These are phyloP conservation scores for Ispidina lecontei DNA, from an alignment of 2,797 vertebrate species.

Conservation along the genomic window DNA sequence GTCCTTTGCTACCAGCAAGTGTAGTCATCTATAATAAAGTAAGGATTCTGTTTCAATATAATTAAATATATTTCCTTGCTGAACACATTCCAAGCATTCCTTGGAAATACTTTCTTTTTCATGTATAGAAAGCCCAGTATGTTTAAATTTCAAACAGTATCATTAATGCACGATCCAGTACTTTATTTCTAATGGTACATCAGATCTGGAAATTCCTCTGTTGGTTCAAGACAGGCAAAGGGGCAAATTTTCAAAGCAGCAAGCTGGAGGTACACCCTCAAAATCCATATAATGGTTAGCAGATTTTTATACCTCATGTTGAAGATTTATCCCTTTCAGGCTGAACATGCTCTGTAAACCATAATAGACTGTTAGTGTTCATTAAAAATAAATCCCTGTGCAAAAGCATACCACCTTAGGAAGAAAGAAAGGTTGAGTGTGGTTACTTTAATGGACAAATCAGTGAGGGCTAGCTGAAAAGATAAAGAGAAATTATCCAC, in stretches of 20 bases:
- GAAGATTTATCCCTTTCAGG: conserved; percentile 50
- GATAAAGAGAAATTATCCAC: conserved; percentile 1
- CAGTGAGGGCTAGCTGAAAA: background rate
- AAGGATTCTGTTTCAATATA: conserved; percentile 79
- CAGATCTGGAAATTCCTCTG: conserved; percentile 47
- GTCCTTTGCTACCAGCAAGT: conserved; percentile 28
- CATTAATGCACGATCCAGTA: conserved; percentile 12
- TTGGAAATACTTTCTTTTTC: conserved; percentile 69
- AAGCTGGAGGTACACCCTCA: conserved; percentile 8
- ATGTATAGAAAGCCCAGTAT: conserved; percentile 57
- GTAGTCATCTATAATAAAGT: conserved; percentile 66
- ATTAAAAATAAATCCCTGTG: conserved; percentile 44
- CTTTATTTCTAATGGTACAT: conserved; percentile 51
- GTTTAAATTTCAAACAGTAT: conserved; percentile 76
- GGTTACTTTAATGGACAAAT: conserved; percentile 7
- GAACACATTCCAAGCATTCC: conserved; percentile 78
- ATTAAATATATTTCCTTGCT: conserved; percentile 73
- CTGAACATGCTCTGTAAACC: background rate
- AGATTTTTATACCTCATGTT: conserved; percentile 51
- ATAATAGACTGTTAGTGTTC: conserved; percentile 28
- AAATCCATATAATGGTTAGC: conserved; percentile 55
- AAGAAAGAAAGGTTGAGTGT: background rate
- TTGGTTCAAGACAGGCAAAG: conserved; percentile 44
- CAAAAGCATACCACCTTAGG: background rate
- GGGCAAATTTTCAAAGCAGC: conserved; percentile 47